Evolutionary conservation across 2,113 vertebrate genomes (phyloP).

Genomic region (Neomonachus schauinslandi): DNA sequence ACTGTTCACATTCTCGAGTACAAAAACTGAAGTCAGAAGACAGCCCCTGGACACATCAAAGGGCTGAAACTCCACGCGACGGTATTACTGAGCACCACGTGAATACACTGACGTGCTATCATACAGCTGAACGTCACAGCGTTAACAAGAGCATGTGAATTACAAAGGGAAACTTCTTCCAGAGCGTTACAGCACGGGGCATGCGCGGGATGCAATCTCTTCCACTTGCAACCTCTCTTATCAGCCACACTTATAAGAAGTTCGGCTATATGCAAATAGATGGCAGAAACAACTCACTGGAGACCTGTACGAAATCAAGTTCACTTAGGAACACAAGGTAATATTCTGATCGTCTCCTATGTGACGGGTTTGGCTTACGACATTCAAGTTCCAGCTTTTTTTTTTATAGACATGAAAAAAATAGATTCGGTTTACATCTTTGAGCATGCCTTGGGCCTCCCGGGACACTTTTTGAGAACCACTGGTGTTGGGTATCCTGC

Average conservation of each 20-base stretch:
- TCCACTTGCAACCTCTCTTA: neutral
- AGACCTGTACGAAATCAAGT: neutral
- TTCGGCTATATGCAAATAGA: neutral
- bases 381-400: neutral
- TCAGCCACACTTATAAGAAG: neutral
- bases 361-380: neutral
- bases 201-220: neutral
- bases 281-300: neutral
- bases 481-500: neutral
- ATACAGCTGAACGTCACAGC: neutral
- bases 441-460: neutral
- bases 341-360: neutral
- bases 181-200: neutral
- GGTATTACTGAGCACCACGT: fast-evolving
- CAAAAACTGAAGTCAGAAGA: neutral
- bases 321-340: neutral
- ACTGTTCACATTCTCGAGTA: neutral
- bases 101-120: neutral
- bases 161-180: neutral
- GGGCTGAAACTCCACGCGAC: neutral
- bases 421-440: neutral
- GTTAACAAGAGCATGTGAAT: fast-evolving
- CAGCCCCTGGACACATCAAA: neutral
- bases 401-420: neutral
- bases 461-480: neutral